Evolutionary conservation across 92 coral and sea anemone genomes (phyloP), one percentile per base, ranked within the genome.

Genomic region (Epizoanthus illoricatus): DNA sequence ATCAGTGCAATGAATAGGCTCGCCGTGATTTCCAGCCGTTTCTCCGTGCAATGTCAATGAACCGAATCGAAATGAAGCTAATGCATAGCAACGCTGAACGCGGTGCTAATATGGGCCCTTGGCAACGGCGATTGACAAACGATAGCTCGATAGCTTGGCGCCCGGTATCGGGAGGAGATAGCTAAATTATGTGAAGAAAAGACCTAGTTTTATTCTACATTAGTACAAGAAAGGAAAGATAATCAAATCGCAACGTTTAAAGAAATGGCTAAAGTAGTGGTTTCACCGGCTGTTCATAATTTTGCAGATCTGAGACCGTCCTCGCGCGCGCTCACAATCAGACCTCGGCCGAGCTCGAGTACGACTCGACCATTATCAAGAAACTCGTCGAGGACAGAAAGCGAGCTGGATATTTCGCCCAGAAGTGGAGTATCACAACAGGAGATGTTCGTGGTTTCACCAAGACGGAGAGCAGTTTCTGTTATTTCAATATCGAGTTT

Each of bases 221-320:
- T n/a, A 39, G 16, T 41, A 78, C 33, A 78, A 45, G 52, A 11
- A 67, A 58, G 63, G 11, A 61, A 71, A 60, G 57, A 11, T 55
- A 21, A 73, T 18, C 24, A 75, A 42, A 42, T 39, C 49, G 13
- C 67, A 43, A 23, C 13, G 43, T 57, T 62, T 58, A 5, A 52
- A 49, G 74, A 28, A 62, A 93, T 93, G 97, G 94, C 97, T 40
- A 93, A 93, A 87, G 97, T 93, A 12, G 87, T 89, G 43, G 91
- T 91, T 52, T 88, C 94, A 0, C 94, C 97, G 2, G 92, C 92
- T 54, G 94, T 91, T 79, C 90, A 89, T 65, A 79, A 85, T 69
- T 91, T 93, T 65, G 63, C 92, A 63, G 97, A 93, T 73, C 74
- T 93, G 28, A 87, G 92, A 55, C 97, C 97, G 8, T 86, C 92